Base-by-base conservation (phyloP, 2,888 invertebrate species). In the Acleris emargana region DNA sequence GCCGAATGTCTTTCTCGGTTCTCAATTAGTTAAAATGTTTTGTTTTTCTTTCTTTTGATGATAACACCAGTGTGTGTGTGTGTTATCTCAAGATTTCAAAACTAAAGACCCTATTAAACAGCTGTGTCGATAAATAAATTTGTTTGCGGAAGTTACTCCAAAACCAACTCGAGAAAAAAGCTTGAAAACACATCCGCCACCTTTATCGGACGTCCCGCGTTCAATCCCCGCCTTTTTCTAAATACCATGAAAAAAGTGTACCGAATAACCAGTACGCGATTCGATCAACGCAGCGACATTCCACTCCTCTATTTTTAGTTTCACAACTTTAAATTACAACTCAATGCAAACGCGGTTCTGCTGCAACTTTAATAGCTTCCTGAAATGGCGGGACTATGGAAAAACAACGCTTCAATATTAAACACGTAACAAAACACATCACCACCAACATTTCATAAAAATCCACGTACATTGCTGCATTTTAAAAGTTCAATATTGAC, bases 321-420 rank as follows among this genome's bases (percentile, higher is more conserved):
- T 28, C 64, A 55, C 59, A 64, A 64, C 64, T 64, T 64, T 64
- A 64, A 64, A 64, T 64, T 64, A 64, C 64, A 55, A 60, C 18
- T 53, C 64, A 53, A 64, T 55, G 64, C 64, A 64, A 64, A 64
- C 64, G 64, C 20, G 49, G 52, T 13, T 25, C 58, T 20, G 53
- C 53, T 64, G 59, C 64, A 64, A 64, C 59, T 64, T 64, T 64
- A 64, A 64, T 64, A 64, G 64, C 59, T 60, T 64, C 60, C 59
- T 32, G 64, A 64, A 64, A 64, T 60, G 59, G 59, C 38, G 53
- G 58, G 43, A 60, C 64, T 64, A 55, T 55, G 59, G 59, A 60
- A 64, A 64, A 64, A 64, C 64, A 60, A 54, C 59, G 49, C 54
- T 55, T 43, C 59, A 58, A 17, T 58, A 64, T 58, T 64, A 58